Evolutionary conservation across 2,113 vertebrate genomes (phyloP).

Genomic region (Heterotis niloticus): DNA sequence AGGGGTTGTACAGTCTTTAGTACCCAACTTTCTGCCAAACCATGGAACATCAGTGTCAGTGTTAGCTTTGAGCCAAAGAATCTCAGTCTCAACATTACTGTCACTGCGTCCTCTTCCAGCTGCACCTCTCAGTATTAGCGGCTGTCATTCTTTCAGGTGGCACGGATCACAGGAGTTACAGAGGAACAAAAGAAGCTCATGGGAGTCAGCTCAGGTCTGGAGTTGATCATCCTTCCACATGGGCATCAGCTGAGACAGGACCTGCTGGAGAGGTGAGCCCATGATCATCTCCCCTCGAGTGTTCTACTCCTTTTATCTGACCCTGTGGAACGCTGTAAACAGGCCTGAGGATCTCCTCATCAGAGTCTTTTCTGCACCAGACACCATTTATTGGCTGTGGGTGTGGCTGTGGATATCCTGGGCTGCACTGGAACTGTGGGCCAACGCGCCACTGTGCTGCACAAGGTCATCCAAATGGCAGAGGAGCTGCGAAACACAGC

Average conservation of each 20-base stretch:
- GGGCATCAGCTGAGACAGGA: slow-evolving; percentile 75
- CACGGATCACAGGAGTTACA: slow-evolving; percentile 69
- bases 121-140: not conserved
- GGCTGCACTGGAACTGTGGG: slow-evolving; percentile 68
- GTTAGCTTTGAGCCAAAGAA: not conserved
- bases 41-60: not conserved
- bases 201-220: slow-evolving; percentile 78
- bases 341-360: not conserved
- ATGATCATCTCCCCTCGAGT: not conserved
- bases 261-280: slow-evolving; percentile 73
- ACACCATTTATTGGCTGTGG: slow-evolving; percentile 71
- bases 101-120: not conserved
- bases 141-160: slow-evolving; percentile 57
- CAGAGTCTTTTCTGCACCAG: slow-evolving; percentile 50
- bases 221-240: slow-evolving; percentile 78
- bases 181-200: slow-evolving; percentile 66
- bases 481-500: slow-evolving; percentile 63
- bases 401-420: slow-evolving; percentile 76
- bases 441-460: slow-evolving; percentile 67
- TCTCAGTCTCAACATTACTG: not conserved
- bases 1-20: no score
- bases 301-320: not conserved
- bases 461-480: slow-evolving; percentile 72
- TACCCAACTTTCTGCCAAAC: not conserved
- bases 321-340: not conserved